Evolutionary conservation across 2,113 vertebrate genomes (phyloP), one percentile per base, ranked within the genome.

Genomic region (Oxyura jamaicensis): DNA sequence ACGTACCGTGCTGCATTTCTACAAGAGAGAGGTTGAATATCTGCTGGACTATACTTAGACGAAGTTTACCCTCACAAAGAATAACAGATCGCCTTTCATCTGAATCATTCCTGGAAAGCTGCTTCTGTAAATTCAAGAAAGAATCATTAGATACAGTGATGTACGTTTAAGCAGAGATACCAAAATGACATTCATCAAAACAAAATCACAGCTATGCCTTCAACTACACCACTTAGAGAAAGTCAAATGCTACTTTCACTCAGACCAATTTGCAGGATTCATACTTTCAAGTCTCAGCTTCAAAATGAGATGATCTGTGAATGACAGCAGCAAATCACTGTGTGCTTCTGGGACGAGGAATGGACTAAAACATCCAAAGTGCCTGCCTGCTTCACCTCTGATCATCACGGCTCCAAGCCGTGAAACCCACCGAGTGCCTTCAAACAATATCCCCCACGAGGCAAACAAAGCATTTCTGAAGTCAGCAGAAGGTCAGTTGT

Each of bases 1-100:
- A 98, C 98, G 8, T 98, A 99, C 99, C 99, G 0, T 99, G 98
- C 66, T 98, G 98, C 99, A 99, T 99, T 97, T 99, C 99, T 58
- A 99, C 93, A 2, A 99, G 97, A 18, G 97, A 97, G 25, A 99
- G 97, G 94, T 88, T 97, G 89, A 99, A 99, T 22, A 98, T 96
- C 91, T 99, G 98, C 93, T 99, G 99, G 35, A 99, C 26, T 8
- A 93, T 59, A 3, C 81, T 97, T 3, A 99, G 98, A 75, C 96
- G 98, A 39, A 99, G 98, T 91, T 98, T 99, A 46, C 98, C 99
- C 3, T 98, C 97, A 50, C 99, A 99, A 60, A 99, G 98, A 67
- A 99, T 96, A 95, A 99, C 90, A 0, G 98, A 96, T 94, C 99
- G 98, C 89, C 98, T 98, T 91, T 99, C 98, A 50, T 98, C 98